Base-by-base conservation (phyloP, 1,140 invertebrate species). In the Pogonognathellus flavescens region DNA sequence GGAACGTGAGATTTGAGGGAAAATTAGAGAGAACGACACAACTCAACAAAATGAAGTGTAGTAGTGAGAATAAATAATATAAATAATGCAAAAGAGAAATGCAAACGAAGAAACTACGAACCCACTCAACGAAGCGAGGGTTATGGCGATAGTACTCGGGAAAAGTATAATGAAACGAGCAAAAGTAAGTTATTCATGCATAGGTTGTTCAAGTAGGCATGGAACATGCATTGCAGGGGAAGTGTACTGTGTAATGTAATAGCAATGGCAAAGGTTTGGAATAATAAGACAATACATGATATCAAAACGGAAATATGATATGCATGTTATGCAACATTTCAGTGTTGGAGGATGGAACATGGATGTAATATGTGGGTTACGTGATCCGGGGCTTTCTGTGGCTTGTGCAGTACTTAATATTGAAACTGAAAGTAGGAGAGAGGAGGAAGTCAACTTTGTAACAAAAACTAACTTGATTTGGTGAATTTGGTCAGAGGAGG, bases 161-260 rank as follows among this genome's bases (percentile, higher is more conserved):
- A 20, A 66, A 20, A 66, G 25, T 14, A 66, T 25, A 66, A 66
- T 66, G 20, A 66, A 66, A 66, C 20, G 62, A 20, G 62, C 10
- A 10, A 66, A 66, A 66, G 62, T 66, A 66, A 66, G 62, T 66
- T 66, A 66, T 25, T 66, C 62, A 66, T 66, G 62, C 62, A 66
- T 66, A 66, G 62, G 62, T 66, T 22, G 62, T 20, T 66, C 62
- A 66, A 66, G 62, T 66, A 66, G 25, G 10, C 20, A 25, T 66
- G 62, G 62, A 66, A 25, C 31, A 41, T 41, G 31, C 31, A 41
- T 41, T 41, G 31, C 6, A 41, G 31, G 1, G 31, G 2, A 41
- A 41, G 31, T 41, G 31, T 41, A 41, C 31, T 41, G 31, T 41
- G 31, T 41, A 66, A 25, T 66, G 22, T 66, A 66, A 5, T 14